Percentiles rank a stretch among this genome's conserved stretches.
phyloP scores from a whole-genome alignment of 2,888 invertebrate species.

The Diadegma fenestrale region DNA sequence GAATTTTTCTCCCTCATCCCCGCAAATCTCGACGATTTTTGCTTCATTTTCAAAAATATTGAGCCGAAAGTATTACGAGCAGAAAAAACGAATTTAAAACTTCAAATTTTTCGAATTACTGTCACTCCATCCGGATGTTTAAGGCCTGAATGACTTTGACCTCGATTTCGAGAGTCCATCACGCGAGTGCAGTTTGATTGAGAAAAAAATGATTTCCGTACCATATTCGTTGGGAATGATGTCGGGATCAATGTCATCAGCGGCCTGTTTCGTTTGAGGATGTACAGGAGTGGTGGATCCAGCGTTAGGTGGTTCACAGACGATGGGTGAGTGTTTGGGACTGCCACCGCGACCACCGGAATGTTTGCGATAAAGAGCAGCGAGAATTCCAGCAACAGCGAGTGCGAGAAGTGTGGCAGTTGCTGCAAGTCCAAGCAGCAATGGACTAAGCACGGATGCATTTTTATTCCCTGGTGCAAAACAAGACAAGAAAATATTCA shows the following conservation, averaged over 20 bases:
- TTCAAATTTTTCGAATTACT: too few relatives aligned
- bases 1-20: too few relatives aligned
- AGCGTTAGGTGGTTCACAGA: conserved; percentile 82
- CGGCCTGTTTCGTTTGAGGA: conserved; percentile 86
- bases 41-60: too few relatives aligned
- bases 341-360: conserved; percentile 80
- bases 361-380: conserved; percentile 89
- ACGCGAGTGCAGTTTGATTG: neutral
- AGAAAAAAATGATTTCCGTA: conserved; percentile 84
- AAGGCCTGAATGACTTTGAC: too few relatives aligned
- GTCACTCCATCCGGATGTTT: too few relatives aligned
- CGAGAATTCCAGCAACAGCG: conserved; percentile 91
- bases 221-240: conserved; percentile 96
- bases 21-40: too few relatives aligned
- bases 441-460: conserved; percentile 87
- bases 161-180: too few relatives aligned
- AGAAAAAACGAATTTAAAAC: too few relatives aligned
- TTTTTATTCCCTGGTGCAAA: conserved; percentile 78
- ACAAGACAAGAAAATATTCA: neutral
- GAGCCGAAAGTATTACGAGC: too few relatives aligned
- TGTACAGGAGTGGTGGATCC: conserved; percentile 84
- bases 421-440: conserved; percentile 91
- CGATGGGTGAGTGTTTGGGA: conserved; percentile 83
- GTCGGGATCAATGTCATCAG: conserved; percentile 93
- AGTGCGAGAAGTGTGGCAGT: conserved; percentile 91